Conservation (phyloP, 2,113 vertebrate species). For the Ibidorhyncha struthersii region DNA sequence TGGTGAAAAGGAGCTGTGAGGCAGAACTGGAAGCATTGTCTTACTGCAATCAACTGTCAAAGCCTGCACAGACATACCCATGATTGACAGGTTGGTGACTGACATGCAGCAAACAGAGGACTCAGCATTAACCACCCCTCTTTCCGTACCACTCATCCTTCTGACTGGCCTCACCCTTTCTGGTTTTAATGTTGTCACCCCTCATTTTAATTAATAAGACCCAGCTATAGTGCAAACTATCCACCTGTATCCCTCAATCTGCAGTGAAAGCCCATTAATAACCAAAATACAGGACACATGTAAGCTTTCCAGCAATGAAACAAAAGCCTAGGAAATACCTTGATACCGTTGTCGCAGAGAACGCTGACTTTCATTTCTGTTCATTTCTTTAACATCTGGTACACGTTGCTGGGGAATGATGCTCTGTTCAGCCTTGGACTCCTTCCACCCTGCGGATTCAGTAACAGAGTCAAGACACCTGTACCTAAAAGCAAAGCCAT, state of each 20-base stretch:
- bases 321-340: neutral
- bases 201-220: neutral
- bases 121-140: neutral
- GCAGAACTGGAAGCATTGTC: neutral
- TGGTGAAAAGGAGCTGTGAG: neutral
- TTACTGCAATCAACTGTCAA: fast-evolving
- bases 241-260: neutral
- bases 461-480: conserved; percentile 39
- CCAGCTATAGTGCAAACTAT: neutral
- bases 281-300: neutral
- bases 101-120: neutral
- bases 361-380: neutral
- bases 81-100: fast-evolving
- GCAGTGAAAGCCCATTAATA: neutral
- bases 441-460: neutral
- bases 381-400: conserved; percentile 8
- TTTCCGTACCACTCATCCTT: neutral
- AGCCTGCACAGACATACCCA: neutral
- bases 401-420: neutral
- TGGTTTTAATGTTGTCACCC: neutral
- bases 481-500: neutral
- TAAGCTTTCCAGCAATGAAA: neutral
- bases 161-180: neutral
- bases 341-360: neutral
- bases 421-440: neutral